A percentile compares a stretch with the other conserved stretches of the same genome.
Evolutionary conservation across 2,888 invertebrate genomes (phyloP).

Genomic region (Plebejus argus): DNA sequence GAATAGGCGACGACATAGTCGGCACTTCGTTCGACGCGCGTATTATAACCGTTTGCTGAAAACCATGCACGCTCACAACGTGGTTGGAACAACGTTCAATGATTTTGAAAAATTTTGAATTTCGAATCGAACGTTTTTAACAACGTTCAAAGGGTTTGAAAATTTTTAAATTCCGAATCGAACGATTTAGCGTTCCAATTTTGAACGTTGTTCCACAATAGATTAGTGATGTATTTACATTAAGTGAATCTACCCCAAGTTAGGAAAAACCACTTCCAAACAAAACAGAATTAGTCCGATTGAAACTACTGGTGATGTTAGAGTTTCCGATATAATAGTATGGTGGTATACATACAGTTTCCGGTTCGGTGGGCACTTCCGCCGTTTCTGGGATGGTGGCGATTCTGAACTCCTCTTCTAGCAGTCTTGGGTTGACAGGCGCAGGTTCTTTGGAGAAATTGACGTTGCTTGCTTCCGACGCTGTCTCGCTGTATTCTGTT

Average conservation of each 20-base stretch:
- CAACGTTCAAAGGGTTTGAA: no score
- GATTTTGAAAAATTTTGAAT: constrained; percentile 36
- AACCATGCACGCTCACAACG: constrained; percentile 79
- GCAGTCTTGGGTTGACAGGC: constrained; percentile 52
- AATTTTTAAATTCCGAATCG: background rate
- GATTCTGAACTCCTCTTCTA: constrained; percentile 51
- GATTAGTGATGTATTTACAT: constrained; percentile 64
- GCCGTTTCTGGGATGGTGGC: constrained; percentile 54
- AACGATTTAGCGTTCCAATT: background rate
- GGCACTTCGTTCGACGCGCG: constrained; percentile 73
- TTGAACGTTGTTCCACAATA: background rate
- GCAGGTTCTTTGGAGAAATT: constrained; percentile 53
- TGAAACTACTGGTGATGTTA: constrained; percentile 43
- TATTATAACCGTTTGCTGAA: constrained; percentile 79
- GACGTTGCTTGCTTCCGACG: constrained; percentile 60
- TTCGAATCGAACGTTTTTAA: background rate
- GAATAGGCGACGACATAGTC: constrained; percentile 54
- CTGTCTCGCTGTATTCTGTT: constrained; percentile 64
- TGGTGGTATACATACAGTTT: constrained; percentile 57
- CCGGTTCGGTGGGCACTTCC: constrained; percentile 63
- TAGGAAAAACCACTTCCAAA: constrained; percentile 59
- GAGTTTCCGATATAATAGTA: constrained; percentile 36
- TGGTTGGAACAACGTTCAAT: constrained; percentile 64
- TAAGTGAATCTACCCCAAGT: constrained; percentile 59
- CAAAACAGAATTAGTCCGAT: constrained; percentile 49